Percentiles rank a stretch among this genome's conserved stretches.
phyloP scores from a whole-genome alignment of 1,140 invertebrate genomes.

The Heliothis virescens region DNA sequence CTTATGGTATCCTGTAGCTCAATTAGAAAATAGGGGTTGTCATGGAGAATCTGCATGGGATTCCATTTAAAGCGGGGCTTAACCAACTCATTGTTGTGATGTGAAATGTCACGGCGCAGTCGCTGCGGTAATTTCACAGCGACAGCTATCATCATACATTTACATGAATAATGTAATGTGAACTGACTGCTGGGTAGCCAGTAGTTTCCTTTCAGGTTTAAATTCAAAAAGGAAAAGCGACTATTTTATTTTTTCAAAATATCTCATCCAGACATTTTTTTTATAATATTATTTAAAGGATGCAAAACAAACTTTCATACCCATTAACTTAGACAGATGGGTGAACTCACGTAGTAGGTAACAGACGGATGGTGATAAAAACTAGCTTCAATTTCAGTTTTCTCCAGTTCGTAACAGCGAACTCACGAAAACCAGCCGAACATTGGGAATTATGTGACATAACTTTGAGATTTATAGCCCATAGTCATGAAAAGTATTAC shows the following conservation, averaged over 20 bases:
- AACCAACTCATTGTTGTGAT: neutral
- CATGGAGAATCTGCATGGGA: neutral
- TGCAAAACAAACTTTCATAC: too few relatives aligned
- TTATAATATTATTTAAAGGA: too few relatives aligned
- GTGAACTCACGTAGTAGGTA: too few relatives aligned
- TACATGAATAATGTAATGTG: conserved; percentile 8
- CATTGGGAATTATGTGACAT: neutral
- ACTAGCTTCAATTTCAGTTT: too few relatives aligned
- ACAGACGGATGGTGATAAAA: too few relatives aligned
- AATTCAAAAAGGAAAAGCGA: too few relatives aligned
- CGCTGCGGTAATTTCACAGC: neutral
- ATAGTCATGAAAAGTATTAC: conserved; percentile 12
- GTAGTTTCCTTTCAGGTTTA: too few relatives aligned
- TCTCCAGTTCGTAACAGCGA: neutral
- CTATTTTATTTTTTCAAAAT: too few relatives aligned
- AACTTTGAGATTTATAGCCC: conserved; percentile 8
- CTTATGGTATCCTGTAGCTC: neutral
- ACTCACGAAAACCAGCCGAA: neutral
- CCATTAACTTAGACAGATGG: too few relatives aligned
- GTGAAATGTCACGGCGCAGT: neutral
- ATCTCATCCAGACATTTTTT: too few relatives aligned
- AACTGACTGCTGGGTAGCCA: neutral
- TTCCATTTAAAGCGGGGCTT: too few relatives aligned
- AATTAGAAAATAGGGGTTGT: neutral
- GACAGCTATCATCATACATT: neutral